Evolutionary conservation across 2,113 vertebrate species (phyloP), one percentile per base, ranked within the genome.

Genomic region (Apodemus sylvaticus): DNA sequence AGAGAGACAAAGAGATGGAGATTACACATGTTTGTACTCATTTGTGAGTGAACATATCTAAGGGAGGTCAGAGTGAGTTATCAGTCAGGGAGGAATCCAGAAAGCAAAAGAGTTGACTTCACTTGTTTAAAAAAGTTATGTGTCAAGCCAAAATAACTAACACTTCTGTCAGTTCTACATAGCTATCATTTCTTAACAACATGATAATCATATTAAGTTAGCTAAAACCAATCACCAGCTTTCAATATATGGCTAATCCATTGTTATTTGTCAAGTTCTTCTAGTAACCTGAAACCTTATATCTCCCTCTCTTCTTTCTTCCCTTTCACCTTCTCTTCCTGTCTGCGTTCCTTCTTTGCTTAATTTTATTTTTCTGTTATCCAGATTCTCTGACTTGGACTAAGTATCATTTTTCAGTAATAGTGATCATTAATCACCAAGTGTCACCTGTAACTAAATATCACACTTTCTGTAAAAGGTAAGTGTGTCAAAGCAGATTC

Each of bases 361-460:
- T 87, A 20, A 4, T 4, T 42, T 89, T 76, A 74, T 70, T 81
- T 91, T 73, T 86, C 4, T 24, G 51, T 70, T 76, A 5, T 48
- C 12, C 58, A 82, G n/a, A 73, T 71, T 93, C 77, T 76, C 14
- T 66, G 55, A 93, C 81, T 74, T 93, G 64, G 90, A 85, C 64
- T 90, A 92, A 85, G 29, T 70, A 76, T 73, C 74, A 68, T 90
- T 95, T 95, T 91, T 94, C 87, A 31, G 60, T 95, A 88, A 96
- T 92, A 19, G 4, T 94, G 83, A 92, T 91, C 82, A 94, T 96
- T 97, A 96, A 86, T 95, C 94, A 95, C 31, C 53, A 48, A 94
- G 39, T 95, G 55, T 96, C 68, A 93, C 85, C 34, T 90, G 95
- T 95, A 94, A 60, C 31, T 96, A 42, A 26, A 17, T 36, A 78